Evolutionary conservation across 2,888 invertebrate genomes (phyloP), one percentile per base, ranked within the genome.

Genomic region (Hypena proboscidalis): DNA sequence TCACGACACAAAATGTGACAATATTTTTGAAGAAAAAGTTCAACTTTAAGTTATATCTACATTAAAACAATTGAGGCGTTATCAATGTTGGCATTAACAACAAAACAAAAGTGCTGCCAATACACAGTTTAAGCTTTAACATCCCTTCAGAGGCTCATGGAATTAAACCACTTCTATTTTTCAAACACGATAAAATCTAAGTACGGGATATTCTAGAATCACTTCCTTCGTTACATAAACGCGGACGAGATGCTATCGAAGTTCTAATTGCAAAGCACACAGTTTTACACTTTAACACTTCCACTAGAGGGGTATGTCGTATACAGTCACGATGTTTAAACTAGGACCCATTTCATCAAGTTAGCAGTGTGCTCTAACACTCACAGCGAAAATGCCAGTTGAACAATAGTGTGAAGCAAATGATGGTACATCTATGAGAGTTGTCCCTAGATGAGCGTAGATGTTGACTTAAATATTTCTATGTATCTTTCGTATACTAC

Each of bases 261-360:
- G 42, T 31, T 31, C 31, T 32, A 37, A 44, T 57, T 58, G 47
- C 56, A 57, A 50, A 58, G 62, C 65, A 71, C 57, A 66, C 76
- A 70, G 66, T 67, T 51, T 64, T 56, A 58, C 57, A 63, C 69
- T 66, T 66, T 41, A 54, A 57, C 70, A 70, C 67, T 58, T 60
- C 49, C 59, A 62, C 68, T 53, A 23, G 35, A 39, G 36, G 49
- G 42, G 55, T 61, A 51, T 44, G 50, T 49, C 17, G 26, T 48
- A n/a, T n/a, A 50, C 60, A n/a, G n/a, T n/a, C n/a, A n/a, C n/a
- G n/a, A n/a, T n/a, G n/a, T n/a, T n/a, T n/a, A n/a, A n/a, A n/a
- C n/a, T n/a, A n/a, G n/a, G n/a, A 10, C 25, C 2, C 25, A 11
- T 8, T 10, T 25, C n/a, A n/a, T n/a, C n/a, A n/a, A n/a, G n/a